These are phyloP conservation scores for Coleophora deauratella DNA, from an alignment of 2,888 invertebrate species.

Conservation along the genomic window DNA sequence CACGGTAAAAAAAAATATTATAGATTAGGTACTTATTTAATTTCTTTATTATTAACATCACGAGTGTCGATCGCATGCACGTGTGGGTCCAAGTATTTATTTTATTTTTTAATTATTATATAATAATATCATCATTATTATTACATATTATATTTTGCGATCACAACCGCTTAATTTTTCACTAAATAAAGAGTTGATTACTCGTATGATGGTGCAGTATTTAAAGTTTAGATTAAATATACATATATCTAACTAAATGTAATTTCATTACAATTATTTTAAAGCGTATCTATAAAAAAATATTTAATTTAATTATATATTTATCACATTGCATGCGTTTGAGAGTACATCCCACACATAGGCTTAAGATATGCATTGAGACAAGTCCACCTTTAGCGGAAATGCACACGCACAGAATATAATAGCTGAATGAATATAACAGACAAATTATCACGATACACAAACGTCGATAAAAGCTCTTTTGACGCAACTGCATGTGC, in stretches of 20 bases:
- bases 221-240: too few relatives aligned
- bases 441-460: too few relatives aligned
- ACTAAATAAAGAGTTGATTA: conserved; percentile 20
- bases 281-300: conserved; percentile 7
- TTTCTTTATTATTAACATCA: conserved; percentile 56
- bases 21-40: conserved; percentile 77
- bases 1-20: conserved; percentile 86
- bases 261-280: neutral
- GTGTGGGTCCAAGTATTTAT: conserved; percentile 58
- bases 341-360: conserved; percentile 10
- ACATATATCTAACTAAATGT: too few relatives aligned
- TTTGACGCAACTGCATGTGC: too few relatives aligned
- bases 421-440: neutral
- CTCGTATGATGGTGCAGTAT: too few relatives aligned
- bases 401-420: neutral
- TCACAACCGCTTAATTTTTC: conserved; percentile 41
- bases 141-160: conserved; percentile 31
- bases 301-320: conserved; percentile 14
- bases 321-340: conserved; percentile 17
- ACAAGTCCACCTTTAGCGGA: neutral
- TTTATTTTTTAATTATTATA: conserved; percentile 36
- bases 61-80: conserved; percentile 72
- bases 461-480: too few relatives aligned
- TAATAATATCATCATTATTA: conserved; percentile 29
- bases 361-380: neutral